Evolutionary conservation across 2,113 vertebrate genomes (phyloP).

Genomic region (Jacana jacana): DNA sequence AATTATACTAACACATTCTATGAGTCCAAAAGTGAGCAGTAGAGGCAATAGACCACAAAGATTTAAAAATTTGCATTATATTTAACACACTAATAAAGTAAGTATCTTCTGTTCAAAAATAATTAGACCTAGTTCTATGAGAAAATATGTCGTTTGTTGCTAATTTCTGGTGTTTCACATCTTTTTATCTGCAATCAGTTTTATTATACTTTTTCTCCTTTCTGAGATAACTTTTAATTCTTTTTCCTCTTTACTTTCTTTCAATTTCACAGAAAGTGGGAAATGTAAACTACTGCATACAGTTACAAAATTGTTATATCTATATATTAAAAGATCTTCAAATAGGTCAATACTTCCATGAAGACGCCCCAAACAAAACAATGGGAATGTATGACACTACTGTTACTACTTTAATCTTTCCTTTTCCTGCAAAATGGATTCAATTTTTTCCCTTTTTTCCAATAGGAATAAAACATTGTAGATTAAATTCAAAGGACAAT

Average conservation of each 20-base stretch:
- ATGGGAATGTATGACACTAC: neutral
- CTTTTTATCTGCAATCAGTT: neutral
- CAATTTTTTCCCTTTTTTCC: neutral
- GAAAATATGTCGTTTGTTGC: neutral
- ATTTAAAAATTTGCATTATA: neutral
- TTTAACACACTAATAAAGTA: neutral
- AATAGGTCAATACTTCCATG: neutral
- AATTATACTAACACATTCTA: neutral
- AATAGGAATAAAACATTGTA: neutral
- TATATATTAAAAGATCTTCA: neutral
- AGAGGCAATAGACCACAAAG: neutral
- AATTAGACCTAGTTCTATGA: neutral
- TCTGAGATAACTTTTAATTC: neutral
- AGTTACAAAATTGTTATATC: neutral
- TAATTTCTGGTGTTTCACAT: neutral
- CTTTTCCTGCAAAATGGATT: neutral
- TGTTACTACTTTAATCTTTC: neutral
- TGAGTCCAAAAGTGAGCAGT: neutral
- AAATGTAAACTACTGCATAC: neutral
- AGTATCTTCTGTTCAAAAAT: neutral
- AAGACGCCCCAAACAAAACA: neutral
- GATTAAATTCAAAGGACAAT: neutral
- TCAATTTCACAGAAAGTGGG: neutral
- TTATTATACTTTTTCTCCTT: neutral
- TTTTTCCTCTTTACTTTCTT: neutral